These are phyloP conservation scores for Nansenia antarctica DNA, from an alignment of 2,113 vertebrate genomes.

Conservation along the genomic window DNA sequence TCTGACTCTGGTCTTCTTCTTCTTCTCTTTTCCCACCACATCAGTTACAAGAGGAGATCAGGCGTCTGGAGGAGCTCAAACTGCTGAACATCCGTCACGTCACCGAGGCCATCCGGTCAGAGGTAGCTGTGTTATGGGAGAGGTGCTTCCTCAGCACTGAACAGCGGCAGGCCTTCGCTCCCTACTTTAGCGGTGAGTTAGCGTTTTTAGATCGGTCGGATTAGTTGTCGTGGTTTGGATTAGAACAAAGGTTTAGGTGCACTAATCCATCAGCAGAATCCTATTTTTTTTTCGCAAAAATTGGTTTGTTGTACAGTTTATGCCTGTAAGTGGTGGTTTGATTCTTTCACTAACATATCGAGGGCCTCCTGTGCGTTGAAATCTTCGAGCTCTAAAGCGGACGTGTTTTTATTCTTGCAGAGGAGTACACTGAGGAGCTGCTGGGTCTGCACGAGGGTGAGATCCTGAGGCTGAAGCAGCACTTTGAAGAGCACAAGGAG, in stretches of 20 bases:
- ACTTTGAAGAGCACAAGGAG: conserved; percentile 81
- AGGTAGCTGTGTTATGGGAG: conserved; percentile 85
- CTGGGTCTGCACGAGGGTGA: conserved; percentile 82
- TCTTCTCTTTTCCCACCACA: conserved; percentile 4
- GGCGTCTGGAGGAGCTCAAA: conserved; percentile 84
- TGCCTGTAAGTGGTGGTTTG: no score
- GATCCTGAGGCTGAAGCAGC: conserved; percentile 75
- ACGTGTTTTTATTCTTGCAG: conserved; percentile 57
- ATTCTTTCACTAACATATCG: no score
- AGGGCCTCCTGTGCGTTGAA: no score
- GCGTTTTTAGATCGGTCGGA: conserved; percentile 1
- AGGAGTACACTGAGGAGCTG: conserved; percentile 82
- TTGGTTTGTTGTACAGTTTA: no score
- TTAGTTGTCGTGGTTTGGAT: not conserved
- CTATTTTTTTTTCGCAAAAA: no score
- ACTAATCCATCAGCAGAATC: no score
- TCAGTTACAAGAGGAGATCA: conserved; percentile 83
- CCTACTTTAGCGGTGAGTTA: conserved; percentile 81
- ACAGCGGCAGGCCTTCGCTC: conserved; percentile 79
- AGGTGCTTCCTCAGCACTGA: conserved; percentile 85
- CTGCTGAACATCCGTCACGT: conserved; percentile 80
- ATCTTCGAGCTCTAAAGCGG: not conserved
- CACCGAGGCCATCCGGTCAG: conserved; percentile 76
- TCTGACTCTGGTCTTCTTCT: no score
- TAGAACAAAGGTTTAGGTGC: not conserved